Conservation (phyloP, 2,113 vertebrate genomes). For the Tringa solitaria region DNA sequence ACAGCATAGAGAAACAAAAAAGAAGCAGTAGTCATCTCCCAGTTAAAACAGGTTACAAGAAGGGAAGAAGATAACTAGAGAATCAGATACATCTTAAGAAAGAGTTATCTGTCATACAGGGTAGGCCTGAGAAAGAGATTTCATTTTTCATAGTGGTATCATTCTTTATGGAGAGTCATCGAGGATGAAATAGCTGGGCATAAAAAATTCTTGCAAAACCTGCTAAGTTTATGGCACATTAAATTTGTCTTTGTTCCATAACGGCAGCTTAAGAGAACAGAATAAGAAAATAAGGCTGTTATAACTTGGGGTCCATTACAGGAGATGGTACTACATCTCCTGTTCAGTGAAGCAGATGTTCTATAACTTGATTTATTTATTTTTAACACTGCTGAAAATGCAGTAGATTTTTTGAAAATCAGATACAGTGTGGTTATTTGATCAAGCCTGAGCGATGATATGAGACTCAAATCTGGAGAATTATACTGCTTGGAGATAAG, state of each 20-base stretch:
- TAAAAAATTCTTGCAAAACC: not conserved
- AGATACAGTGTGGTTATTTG: not conserved
- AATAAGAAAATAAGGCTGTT: not conserved
- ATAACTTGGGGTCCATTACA: not conserved
- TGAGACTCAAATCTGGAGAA: not conserved
- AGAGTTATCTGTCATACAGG: not conserved
- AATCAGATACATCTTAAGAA: not conserved
- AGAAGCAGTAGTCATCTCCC: not conserved
- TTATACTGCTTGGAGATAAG: not conserved
- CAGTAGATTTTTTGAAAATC: not conserved
- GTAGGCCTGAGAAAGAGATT: not conserved
- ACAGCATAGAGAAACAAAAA: not conserved
- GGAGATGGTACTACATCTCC: not conserved
- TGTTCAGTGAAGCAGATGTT: not conserved
- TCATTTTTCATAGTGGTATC: not conserved
- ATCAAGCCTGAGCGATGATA: not conserved
- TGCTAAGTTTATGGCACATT: not conserved
- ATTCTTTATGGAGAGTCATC: not conserved
- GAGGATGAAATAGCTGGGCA: not conserved
- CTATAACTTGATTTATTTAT: not conserved
- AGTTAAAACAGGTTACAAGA: not conserved
- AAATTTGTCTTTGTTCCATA: not conserved
- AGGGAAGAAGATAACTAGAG: not conserved
- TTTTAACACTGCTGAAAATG: not conserved
- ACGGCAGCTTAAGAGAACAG: not conserved